Percentiles rank a stretch among this genome's conserved stretches.
Evolutionary conservation across 2,888 invertebrate genomes (phyloP).

Genomic region (Anthrax anthrax): DNA sequence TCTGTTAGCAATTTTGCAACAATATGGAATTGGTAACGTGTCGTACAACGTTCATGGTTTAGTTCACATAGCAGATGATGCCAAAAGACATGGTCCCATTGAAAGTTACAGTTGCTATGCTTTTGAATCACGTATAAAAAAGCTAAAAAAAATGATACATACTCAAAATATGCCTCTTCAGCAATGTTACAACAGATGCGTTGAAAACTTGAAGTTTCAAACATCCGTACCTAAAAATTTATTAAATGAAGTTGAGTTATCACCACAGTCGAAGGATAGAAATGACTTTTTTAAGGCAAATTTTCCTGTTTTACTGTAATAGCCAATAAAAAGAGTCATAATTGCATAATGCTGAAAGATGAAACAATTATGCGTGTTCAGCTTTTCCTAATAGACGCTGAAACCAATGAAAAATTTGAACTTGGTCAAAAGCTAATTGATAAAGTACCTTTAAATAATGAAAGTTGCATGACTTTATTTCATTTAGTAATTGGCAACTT

Average conservation of each 20-base stretch:
- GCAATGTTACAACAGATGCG: conserved; percentile 3
- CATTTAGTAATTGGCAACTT: no score
- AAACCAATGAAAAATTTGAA: no score
- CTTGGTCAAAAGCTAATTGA: no score
- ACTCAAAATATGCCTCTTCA: conserved; percentile 27
- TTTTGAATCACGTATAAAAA: conserved; percentile 11
- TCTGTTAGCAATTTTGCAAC: no score
- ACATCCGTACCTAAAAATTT: fast-evolving
- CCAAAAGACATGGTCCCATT: conserved; percentile 10
- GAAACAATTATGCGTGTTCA: fast-evolving
- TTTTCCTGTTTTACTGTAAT: no score
- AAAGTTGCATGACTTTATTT: no score
- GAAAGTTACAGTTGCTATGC: conserved; percentile 11
- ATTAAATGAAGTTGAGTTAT: no score
- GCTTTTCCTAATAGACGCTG: no score
- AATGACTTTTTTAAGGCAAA: no score
- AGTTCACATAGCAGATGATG: conserved; percentile 9
- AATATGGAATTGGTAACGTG: neutral
- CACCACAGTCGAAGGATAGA: fast-evolving
- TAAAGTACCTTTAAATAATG: no score
- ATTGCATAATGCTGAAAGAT: no score
- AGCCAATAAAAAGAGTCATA: no score
- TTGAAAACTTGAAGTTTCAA: neutral
- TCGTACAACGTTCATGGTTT: conserved; percentile 10
- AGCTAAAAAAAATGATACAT: conserved; percentile 17